A percentile compares a stretch with the other conserved stretches of the same genome.
Conservation (phyloP, 2,888 invertebrate genomes). For the Acrobasis repandana region DNA sequence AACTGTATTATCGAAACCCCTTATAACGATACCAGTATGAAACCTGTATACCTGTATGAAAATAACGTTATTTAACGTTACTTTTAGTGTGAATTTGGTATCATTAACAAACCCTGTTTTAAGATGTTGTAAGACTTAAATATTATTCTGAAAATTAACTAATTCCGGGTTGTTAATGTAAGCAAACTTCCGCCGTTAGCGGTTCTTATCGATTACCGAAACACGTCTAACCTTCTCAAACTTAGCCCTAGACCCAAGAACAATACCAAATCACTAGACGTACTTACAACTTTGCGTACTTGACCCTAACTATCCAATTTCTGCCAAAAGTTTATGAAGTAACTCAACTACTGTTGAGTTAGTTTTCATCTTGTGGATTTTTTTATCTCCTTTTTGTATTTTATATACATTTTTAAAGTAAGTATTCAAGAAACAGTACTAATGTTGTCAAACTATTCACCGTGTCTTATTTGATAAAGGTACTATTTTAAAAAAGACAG, state of each 20-base stretch:
- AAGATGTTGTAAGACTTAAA: not conserved
- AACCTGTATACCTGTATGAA: too few relatives aligned
- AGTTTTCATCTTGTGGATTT: not conserved
- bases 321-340: not conserved
- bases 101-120: too few relatives aligned
- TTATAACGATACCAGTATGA: too few relatives aligned
- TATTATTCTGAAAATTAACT: not conserved
- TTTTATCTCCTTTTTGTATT: not conserved
- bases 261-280: conserved; percentile 9
- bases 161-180: not conserved
- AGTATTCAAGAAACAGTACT: too few relatives aligned
- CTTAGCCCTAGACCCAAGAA: not conserved
- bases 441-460: too few relatives aligned
- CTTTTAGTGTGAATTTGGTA: too few relatives aligned
- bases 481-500: too few relatives aligned
- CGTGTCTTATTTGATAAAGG: too few relatives aligned
- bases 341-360: not conserved
- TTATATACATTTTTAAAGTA: too few relatives aligned
- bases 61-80: too few relatives aligned
- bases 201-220: conserved; percentile 1
- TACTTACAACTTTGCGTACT: conserved; percentile 3
- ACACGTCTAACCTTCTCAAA: not conserved
- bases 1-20: too few relatives aligned
- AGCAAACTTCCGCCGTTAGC: not conserved
- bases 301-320: conserved; percentile 6